A percentile compares a stretch with the other conserved stretches of the same genome.
phyloP scores from a whole-genome alignment of 64 coral and sea anemone genomes.

The Platygyra sinensis region DNA sequence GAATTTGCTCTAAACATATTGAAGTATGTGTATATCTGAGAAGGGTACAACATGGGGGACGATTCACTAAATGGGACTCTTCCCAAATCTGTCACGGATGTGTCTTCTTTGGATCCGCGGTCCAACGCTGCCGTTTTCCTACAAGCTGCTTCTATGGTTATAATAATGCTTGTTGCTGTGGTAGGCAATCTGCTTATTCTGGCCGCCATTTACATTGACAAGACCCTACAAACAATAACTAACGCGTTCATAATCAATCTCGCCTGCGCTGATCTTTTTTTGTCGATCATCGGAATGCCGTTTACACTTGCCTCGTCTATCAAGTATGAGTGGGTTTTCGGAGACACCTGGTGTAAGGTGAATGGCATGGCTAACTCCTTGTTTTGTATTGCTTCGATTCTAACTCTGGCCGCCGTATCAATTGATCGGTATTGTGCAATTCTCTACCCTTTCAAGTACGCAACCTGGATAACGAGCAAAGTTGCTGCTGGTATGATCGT shows the following conservation, averaged over 20 bases:
- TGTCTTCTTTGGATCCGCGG: constrained; percentile 20
- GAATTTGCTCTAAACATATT: background rate
- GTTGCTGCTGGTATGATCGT: constrained; percentile 61
- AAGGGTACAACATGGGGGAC: constrained; percentile 7
- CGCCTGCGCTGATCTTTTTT: constrained; percentile 71
- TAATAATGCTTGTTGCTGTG: constrained; percentile 64
- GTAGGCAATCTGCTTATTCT: constrained; percentile 86
- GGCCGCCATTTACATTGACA: constrained; percentile 81
- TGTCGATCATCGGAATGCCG: constrained; percentile 79
- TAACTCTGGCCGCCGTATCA: constrained; percentile 83
- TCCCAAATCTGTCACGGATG: background rate
- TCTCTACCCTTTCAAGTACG: constrained; percentile 74
- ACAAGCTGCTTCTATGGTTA: constrained; percentile 70
- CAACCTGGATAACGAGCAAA: constrained; percentile 66
- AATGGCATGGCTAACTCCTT: constrained; percentile 88
- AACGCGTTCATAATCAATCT: constrained; percentile 86
- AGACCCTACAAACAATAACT: constrained; percentile 84
- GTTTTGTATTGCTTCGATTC: constrained; percentile 88
- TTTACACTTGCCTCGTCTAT: constrained; percentile 85
- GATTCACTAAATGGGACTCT: background rate
- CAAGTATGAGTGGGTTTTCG: constrained; percentile 85
- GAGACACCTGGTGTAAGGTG: constrained; percentile 75
- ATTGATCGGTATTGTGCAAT: constrained; percentile 89
- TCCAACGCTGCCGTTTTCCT: constrained; percentile 40
- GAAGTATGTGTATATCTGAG: background rate